Conservation (phyloP, 1,140 invertebrate species). For the Drosophila parvula region DNA sequence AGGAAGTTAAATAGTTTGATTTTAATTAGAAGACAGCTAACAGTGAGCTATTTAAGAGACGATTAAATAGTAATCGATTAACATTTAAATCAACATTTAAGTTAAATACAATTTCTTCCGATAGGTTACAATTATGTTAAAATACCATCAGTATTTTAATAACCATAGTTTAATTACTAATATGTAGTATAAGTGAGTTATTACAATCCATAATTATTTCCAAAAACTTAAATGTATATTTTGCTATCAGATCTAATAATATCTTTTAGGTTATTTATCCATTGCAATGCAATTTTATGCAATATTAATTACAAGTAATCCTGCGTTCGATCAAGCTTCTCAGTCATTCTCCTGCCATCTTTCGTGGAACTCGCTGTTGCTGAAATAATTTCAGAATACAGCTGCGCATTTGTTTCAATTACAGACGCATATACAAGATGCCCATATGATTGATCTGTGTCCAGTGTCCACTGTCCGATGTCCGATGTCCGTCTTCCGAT, state of each 20-base stretch:
- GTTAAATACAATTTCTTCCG: not conserved
- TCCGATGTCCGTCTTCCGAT: conserved; percentile 30
- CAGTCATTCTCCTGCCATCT: conserved; percentile 3
- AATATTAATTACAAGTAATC: not conserved
- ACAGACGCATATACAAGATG: conserved; percentile 13
- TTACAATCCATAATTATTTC: too few relatives aligned
- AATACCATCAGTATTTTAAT: not conserved
- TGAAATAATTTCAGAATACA: conserved; percentile 65
- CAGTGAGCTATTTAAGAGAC: not conserved
- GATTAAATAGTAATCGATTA: not conserved
- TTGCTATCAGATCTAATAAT: too few relatives aligned
- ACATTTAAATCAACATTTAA: too few relatives aligned
- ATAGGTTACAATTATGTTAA: not conserved
- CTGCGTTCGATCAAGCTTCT: conserved; percentile 6
- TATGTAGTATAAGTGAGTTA: too few relatives aligned
- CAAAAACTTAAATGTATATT: too few relatives aligned
- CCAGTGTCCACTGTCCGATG: conserved; percentile 48
- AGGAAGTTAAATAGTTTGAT: not conserved
- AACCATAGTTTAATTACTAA: too few relatives aligned
- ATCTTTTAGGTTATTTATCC: too few relatives aligned
- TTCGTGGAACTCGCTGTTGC: conserved; percentile 43
- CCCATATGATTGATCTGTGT: conserved; percentile 78
- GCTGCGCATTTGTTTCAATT: conserved; percentile 78
- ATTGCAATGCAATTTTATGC: too few relatives aligned
- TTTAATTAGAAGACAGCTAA: accelerated